Evolutionary conservation across 1,140 invertebrate genomes (phyloP).

Genomic region (Streblospio benedicti): DNA sequence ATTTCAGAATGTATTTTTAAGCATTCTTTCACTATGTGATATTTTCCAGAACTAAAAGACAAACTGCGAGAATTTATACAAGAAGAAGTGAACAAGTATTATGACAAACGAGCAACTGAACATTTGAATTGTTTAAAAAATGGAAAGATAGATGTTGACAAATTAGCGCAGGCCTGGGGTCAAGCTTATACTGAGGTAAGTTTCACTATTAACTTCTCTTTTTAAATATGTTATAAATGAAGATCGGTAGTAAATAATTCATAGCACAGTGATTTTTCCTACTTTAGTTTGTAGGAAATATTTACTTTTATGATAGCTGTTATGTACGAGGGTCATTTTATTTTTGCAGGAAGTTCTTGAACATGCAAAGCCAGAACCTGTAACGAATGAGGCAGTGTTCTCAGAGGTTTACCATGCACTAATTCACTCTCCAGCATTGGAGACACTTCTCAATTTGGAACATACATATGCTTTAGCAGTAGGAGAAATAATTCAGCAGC

Average conservation of each 20-base stretch:
- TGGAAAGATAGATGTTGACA: conserved; percentile 56
- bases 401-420: conserved; percentile 70
- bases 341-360: conserved; percentile 38
- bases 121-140: conserved; percentile 49
- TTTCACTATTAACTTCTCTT: too few species aligned
- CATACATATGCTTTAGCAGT: conserved; percentile 67
- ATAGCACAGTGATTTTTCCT: too few species aligned
- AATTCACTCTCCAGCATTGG: conserved; percentile 70
- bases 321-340: too few species aligned
- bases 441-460: conserved; percentile 68
- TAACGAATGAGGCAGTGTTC: conserved; percentile 62
- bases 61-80: conserved; percentile 41
- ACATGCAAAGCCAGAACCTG: conserved; percentile 54
- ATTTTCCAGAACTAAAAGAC: conserved; percentile 40
- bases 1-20: too few species aligned
- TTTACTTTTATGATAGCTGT: too few species aligned
- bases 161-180: conserved; percentile 61
- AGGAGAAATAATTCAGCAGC: conserved; percentile 56
- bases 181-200: conserved; percentile 61
- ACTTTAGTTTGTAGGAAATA: too few species aligned
- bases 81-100: conserved; percentile 50
- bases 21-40: too few species aligned
- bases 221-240: too few species aligned
- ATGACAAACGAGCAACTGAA: conserved; percentile 49
- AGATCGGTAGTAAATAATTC: too few species aligned